Conservation (phyloP, 2,113 vertebrate genomes). For the Hipposideros armiger region DNA sequence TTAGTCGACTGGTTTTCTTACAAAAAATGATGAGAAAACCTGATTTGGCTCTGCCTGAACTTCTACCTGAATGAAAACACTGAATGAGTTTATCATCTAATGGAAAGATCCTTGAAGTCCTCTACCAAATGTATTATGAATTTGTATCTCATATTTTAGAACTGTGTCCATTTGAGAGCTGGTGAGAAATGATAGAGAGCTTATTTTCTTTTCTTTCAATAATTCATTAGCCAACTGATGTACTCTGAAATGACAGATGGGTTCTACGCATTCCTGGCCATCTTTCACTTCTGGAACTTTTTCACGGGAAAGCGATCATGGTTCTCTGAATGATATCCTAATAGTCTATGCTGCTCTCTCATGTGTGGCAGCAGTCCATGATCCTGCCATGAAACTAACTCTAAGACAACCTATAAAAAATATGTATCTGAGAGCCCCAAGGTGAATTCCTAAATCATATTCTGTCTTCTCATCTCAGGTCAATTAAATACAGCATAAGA, state of each 20-base stretch:
- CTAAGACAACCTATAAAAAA: background rate
- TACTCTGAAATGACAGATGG: background rate
- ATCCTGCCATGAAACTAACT: background rate
- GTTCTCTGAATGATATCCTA: background rate
- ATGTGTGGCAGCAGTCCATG: background rate
- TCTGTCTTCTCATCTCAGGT: background rate
- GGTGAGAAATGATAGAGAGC: background rate
- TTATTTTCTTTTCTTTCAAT: background rate
- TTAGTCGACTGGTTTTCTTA: background rate
- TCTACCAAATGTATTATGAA: background rate
- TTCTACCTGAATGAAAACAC: background rate
- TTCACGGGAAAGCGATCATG: background rate
- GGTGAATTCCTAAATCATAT: background rate
- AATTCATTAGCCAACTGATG: background rate
- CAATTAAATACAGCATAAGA: background rate
- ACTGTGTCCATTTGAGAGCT: background rate
- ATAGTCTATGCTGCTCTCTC: background rate
- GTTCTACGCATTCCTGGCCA: background rate
- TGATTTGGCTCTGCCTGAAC: background rate
- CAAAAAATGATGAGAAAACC: background rate
- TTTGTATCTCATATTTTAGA: background rate
- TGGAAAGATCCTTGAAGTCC: background rate
- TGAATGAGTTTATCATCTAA: background rate
- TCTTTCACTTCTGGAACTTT: background rate
- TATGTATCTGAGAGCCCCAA: background rate